These are phyloP conservation scores for Canis aureus DNA, from an alignment of 2,113 vertebrate species.

Conservation along the genomic window DNA sequence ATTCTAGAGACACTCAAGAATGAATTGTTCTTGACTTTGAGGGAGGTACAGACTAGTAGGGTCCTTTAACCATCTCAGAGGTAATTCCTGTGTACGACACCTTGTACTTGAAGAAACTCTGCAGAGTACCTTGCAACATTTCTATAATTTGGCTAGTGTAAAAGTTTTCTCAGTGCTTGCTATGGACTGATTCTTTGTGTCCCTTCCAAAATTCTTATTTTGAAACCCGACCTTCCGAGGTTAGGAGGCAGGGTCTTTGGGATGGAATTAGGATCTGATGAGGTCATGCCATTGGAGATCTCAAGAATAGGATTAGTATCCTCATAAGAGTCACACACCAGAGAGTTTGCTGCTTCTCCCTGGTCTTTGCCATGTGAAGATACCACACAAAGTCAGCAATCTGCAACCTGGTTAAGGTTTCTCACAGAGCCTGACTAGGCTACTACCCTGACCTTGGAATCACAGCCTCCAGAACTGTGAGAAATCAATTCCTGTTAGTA, in stretches of 20 bases:
- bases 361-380: background rate
- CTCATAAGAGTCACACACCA: background rate
- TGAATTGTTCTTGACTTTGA: background rate
- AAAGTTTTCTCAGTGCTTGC: background rate
- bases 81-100: background rate
- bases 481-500: background rate
- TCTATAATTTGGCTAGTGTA: background rate
- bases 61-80: background rate
- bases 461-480: background rate
- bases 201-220: background rate
- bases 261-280: background rate
- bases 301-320: background rate
- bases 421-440: background rate
- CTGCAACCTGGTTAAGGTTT: background rate
- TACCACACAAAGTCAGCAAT: background rate
- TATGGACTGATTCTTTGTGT: background rate
- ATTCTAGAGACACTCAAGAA: background rate
- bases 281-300: background rate
- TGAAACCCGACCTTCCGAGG: background rate
- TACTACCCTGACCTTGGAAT: background rate
- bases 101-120: background rate
- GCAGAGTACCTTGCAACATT: background rate
- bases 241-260: background rate
- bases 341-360: background rate
- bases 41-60: background rate